Percentiles rank a stretch among this genome's conserved stretches.
phyloP scores from a whole-genome alignment of 1,140 invertebrate genomes.

The Hypsibius dujardini region DNA sequence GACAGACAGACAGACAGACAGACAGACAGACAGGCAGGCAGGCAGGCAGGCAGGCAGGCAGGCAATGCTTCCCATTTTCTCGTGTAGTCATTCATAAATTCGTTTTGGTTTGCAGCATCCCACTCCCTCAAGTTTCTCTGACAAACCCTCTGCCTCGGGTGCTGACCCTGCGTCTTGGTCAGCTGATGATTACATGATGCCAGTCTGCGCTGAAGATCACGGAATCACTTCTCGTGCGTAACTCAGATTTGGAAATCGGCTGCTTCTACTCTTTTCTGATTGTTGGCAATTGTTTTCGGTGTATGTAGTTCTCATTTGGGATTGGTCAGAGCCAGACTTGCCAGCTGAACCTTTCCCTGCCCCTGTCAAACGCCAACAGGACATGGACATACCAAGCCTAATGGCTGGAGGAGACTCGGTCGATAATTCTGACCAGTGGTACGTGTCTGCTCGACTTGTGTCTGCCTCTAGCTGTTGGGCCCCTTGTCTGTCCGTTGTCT shows the following conservation, averaged over 20 bases:
- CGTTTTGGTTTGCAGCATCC: neutral
- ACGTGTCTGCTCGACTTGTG: too few species aligned
- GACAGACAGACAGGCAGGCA: too few species aligned
- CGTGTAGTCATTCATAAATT: neutral
- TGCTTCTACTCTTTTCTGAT: neutral
- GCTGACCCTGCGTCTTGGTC: constrained; percentile 24
- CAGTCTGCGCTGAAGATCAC: constrained; percentile 52
- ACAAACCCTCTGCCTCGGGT: constrained; percentile 7
- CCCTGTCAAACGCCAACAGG: too few species aligned
- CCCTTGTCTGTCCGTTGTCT: too few species aligned
- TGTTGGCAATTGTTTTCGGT: too few species aligned
- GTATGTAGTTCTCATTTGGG: neutral
- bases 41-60: too few species aligned
- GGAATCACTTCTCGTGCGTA: constrained; percentile 62
- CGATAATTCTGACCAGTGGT: too few species aligned
- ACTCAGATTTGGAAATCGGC: constrained; percentile 11
- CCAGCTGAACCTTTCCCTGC: neutral
- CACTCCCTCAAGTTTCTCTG: neutral
- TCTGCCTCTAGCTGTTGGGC: too few species aligned
- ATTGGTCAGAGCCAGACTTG: neutral
- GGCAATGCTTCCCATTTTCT: too few species aligned
- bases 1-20: too few species aligned
- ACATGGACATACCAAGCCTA: too few species aligned
- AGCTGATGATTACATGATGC: constrained; percentile 50
- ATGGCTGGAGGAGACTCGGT: neutral